Evolutionary conservation across 2,888 invertebrate genomes (phyloP).

Genomic region (Ectropis crepuscularia): DNA sequence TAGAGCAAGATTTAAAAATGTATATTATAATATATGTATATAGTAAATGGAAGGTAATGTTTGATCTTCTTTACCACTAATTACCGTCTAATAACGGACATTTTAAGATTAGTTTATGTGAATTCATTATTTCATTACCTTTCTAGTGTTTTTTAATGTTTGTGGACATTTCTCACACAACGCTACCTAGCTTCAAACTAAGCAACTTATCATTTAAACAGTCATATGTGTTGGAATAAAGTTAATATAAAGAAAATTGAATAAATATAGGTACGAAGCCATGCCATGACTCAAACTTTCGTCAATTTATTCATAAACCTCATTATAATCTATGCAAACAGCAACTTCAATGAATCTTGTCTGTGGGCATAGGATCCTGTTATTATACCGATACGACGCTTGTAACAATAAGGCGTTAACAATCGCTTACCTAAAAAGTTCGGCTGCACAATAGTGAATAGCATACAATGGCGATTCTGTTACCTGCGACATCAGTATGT

Average conservation of each 20-base stretch:
- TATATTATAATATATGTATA: no score
- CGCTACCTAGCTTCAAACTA: no score
- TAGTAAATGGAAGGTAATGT: no score
- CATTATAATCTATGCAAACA: conserved; percentile 39
- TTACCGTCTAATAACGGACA: no score
- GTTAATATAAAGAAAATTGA: neutral
- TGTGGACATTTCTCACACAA: no score
- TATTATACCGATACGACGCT: conserved; percentile 65
- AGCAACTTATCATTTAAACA: no score
- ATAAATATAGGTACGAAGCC: neutral
- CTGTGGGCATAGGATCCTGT: conserved; percentile 58
- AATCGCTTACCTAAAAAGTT: conserved; percentile 79
- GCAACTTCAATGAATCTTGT: conserved; percentile 41
- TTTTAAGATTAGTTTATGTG: no score
- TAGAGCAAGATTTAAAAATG: no score
- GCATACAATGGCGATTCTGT: conserved; percentile 80
- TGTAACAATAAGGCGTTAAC: conserved; percentile 77
- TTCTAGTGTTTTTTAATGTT: no score
- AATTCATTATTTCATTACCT: no score
- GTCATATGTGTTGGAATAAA: neutral
- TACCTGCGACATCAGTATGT: conserved; percentile 81
- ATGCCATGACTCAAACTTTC: conserved; percentile 27
- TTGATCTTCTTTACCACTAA: no score
- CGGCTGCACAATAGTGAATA: conserved; percentile 76
- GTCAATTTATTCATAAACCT: conserved; percentile 27